Evolutionary conservation across 1,140 invertebrate species (phyloP).

Genomic region (Tetraneura akinire): DNA sequence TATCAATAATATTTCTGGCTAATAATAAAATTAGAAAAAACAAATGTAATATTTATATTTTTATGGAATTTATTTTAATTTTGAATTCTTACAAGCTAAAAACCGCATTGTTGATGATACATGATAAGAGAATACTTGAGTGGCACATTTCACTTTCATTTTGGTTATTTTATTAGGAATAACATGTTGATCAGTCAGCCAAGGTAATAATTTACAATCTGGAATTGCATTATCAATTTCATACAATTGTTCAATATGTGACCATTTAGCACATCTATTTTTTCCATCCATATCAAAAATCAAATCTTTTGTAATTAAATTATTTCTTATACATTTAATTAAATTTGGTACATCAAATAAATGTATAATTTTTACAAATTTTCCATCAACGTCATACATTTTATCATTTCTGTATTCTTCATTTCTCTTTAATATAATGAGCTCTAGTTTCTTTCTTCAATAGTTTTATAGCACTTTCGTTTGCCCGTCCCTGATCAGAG

Average conservation of each 20-base stretch:
- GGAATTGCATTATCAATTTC: neutral
- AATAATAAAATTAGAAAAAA: no score
- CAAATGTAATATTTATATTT: no score
- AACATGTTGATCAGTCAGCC: neutral
- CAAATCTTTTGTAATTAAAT: neutral
- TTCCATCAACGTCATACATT: neutral
- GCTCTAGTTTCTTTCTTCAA: neutral
- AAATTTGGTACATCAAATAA: slow-evolving; percentile 14
- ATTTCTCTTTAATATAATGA: neutral
- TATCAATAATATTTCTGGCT: no score
- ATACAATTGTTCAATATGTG: neutral
- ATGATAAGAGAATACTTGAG: no score
- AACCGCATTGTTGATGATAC: neutral
- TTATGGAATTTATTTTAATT: neutral
- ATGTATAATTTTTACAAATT: neutral
- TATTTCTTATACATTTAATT: neutral
- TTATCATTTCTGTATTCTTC: neutral
- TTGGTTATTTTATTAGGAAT: neutral
- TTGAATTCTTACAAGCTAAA: neutral
- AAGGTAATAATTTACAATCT: slow-evolving; percentile 12
- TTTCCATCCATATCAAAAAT: neutral
- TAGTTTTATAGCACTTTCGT: neutral
- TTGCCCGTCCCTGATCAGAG: neutral
- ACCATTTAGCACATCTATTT: neutral
- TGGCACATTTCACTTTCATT: neutral